Conservation (phyloP, 2,113 vertebrate genomes). For the Myrmophylax atrothorax region DNA sequence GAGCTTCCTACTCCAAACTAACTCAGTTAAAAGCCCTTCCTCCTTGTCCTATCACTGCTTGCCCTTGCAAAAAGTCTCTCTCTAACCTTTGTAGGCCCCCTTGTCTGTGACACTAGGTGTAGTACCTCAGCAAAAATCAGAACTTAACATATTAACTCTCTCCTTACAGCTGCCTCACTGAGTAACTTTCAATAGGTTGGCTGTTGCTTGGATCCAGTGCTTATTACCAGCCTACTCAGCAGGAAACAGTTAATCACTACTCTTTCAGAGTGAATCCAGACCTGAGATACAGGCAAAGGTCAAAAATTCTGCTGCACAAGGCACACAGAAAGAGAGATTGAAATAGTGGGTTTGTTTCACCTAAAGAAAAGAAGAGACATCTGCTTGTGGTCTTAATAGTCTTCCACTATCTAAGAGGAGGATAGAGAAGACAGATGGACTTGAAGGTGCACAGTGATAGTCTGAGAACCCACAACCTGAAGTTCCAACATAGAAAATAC, state of each 20-base stretch:
- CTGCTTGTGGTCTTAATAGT: background rate
- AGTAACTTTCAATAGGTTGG: rapidly evolving
- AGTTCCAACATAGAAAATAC: background rate
- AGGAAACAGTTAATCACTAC: background rate
- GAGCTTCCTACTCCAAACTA: background rate
- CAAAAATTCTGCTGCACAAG: background rate
- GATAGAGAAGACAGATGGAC: background rate
- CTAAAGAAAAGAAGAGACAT: background rate
- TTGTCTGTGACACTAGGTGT: background rate
- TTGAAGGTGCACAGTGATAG: background rate
- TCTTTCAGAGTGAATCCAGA: background rate
- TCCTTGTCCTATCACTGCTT: background rate
- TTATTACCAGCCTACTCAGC: background rate
- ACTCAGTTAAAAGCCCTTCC: background rate
- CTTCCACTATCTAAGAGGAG: background rate
- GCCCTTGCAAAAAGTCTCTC: background rate
- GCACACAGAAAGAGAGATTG: background rate
- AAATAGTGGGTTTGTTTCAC: background rate
- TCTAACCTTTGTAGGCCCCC: background rate
- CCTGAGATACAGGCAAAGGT: background rate
- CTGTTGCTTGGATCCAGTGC: background rate
- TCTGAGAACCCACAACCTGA: background rate
- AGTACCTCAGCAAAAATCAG: background rate
- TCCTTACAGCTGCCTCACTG: background rate
- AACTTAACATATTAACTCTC: background rate